These are phyloP conservation scores for Cataglyphis altisquamis DNA, from an alignment of 2,888 invertebrate species.

Conservation along the genomic window DNA sequence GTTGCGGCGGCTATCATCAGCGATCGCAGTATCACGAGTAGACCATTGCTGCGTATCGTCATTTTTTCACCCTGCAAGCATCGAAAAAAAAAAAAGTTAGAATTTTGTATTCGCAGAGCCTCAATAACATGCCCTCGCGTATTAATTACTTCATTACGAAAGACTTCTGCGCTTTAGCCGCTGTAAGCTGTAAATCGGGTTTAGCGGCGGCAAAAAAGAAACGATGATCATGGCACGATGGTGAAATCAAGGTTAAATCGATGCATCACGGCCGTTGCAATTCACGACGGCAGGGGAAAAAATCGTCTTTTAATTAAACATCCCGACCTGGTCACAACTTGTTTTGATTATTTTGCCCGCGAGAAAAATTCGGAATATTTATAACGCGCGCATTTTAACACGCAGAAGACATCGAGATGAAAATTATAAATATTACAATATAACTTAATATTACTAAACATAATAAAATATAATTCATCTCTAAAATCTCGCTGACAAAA, in stretches of 20 bases:
- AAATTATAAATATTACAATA: background rate
- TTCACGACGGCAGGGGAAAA: background rate
- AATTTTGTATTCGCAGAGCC: background rate
- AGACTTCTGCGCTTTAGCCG: background rate
- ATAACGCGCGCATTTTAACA: background rate
- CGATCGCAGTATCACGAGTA: conserved; percentile 69
- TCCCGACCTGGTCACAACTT: background rate
- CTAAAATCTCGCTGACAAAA: background rate
- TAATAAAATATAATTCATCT: background rate
- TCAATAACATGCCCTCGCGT: background rate
- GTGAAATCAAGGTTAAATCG: conserved; percentile 52
- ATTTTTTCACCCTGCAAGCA: conserved; percentile 62
- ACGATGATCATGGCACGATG: background rate
- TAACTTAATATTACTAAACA: background rate
- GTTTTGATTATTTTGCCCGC: background rate
- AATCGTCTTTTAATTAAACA: conserved; percentile 12
- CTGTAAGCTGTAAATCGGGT: conserved; percentile 16
- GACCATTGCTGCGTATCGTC: conserved; percentile 66
- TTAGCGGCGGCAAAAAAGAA: background rate
- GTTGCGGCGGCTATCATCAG: conserved; percentile 60
- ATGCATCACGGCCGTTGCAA: conserved; percentile 18
- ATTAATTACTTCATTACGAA: conserved; percentile 42
- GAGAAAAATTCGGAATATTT: background rate
- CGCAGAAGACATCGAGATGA: background rate
- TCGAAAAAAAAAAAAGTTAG: background rate